These are phyloP conservation scores for Koerneria pararmatus DNA, from an alignment of 2,888 invertebrate genomes.

Conservation along the genomic window DNA sequence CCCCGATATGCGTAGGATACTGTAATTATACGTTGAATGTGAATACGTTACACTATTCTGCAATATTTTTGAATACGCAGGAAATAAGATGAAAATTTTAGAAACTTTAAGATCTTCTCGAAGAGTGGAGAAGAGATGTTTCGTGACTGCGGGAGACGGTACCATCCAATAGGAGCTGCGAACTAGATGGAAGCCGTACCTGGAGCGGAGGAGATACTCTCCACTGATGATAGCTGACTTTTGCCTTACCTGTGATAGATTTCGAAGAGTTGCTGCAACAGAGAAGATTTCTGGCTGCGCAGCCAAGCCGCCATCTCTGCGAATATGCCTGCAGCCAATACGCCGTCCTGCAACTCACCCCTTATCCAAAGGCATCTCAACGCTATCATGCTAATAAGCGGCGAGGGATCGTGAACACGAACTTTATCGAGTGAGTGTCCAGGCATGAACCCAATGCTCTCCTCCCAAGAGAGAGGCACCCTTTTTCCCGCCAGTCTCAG, in stretches of 20 bases:
- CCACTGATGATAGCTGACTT: neutral
- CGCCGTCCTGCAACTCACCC: constrained; percentile 70
- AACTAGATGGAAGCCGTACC: constrained; percentile 83
- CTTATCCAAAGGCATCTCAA: neutral
- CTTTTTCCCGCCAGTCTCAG: constrained; percentile 71
- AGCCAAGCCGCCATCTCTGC: constrained; percentile 76
- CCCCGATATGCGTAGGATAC: constrained; percentile 64
- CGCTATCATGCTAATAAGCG: neutral
- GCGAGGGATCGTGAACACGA: too few species aligned
- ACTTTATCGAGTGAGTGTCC: constrained; percentile 72
- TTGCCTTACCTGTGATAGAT: constrained; percentile 71
- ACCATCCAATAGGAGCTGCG: constrained; percentile 77
- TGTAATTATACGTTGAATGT: constrained; percentile 54
- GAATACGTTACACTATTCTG: neutral
- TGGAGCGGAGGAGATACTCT: constrained; percentile 51
- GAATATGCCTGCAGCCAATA: constrained; percentile 79
- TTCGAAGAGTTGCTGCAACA: constrained; percentile 68
- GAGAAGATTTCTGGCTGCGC: constrained; percentile 59
- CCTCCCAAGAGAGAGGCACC: constrained; percentile 91
- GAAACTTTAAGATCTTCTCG: constrained; percentile 40
- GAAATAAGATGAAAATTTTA: neutral
- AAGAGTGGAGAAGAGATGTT: constrained; percentile 45
- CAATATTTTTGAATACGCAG: neutral
- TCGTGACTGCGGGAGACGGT: constrained; percentile 47
- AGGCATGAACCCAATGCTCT: constrained; percentile 87